Evolutionary conservation across 1,140 invertebrate genomes (phyloP).

Genomic region (Metopolophium dirhodum): DNA sequence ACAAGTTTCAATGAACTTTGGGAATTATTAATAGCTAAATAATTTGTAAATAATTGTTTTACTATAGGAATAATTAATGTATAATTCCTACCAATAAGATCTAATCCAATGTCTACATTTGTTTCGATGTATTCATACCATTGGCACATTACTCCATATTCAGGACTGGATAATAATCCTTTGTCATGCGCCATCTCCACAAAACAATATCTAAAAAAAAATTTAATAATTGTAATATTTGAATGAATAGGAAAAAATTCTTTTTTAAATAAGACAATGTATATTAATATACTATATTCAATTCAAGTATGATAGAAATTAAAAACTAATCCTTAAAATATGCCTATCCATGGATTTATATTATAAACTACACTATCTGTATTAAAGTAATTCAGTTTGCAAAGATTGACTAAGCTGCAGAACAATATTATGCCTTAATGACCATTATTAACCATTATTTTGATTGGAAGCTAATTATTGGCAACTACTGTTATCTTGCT

Average conservation of each 20-base stretch:
- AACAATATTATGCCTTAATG: not conserved
- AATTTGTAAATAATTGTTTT: not conserved
- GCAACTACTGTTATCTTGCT: no score
- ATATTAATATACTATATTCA: no score
- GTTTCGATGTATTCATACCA: conserved; percentile 67
- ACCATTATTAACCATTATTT: not conserved
- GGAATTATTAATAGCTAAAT: not conserved
- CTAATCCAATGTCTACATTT: conserved; percentile 64
- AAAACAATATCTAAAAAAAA: conserved; percentile 66
- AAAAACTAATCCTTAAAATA: not conserved
- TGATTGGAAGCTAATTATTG: not conserved
- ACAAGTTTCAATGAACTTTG: not conserved
- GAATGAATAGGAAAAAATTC: not conserved
- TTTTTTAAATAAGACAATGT: no score
- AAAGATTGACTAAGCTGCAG: not conserved
- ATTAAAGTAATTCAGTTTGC: not conserved
- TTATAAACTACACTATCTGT: not conserved
- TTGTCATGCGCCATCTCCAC: conserved; percentile 67
- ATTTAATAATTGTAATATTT: not conserved
- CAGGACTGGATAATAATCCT: conserved; percentile 64
- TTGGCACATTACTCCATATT: conserved; percentile 66
- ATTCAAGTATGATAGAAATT: no score
- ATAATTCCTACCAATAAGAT: conserved; percentile 64
- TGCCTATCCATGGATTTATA: not conserved
- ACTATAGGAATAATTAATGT: not conserved